Percentiles rank a stretch among this genome's conserved stretches.
phyloP scores from a whole-genome alignment of 2,797 vertebrate species.

The Orientallactaga sibirica region DNA sequence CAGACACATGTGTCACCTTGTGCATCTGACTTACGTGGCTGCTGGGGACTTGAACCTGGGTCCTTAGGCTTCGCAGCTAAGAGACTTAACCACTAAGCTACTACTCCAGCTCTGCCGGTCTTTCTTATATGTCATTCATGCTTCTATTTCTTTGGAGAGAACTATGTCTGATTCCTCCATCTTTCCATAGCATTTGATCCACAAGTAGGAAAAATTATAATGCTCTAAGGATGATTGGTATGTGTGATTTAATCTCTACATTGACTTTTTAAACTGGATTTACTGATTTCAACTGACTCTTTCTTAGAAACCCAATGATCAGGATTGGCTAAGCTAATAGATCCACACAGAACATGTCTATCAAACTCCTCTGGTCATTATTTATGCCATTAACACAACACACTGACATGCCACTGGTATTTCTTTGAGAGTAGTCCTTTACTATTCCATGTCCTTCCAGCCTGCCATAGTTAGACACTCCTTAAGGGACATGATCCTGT shows the following conservation, averaged over 20 bases:
- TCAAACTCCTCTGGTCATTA: not conserved
- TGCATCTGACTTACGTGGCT: too few species aligned
- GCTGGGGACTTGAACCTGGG: too few species aligned
- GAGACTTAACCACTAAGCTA: too few species aligned
- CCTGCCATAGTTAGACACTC: not conserved
- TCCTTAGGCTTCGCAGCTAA: too few species aligned
- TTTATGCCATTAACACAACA: not conserved
- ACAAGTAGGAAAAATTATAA: slow-evolving; percentile 1
- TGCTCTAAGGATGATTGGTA: not conserved
- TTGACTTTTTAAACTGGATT: slow-evolving; percentile 8
- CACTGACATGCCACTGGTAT: not conserved
- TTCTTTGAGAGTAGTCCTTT: not conserved
- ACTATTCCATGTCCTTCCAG: not conserved
- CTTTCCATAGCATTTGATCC: not conserved
- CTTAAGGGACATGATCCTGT: not conserved
- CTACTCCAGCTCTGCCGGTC: too few species aligned
- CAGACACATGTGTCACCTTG: too few species aligned
- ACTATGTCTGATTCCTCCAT: not conserved
- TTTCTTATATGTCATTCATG: not conserved
- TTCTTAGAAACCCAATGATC: not conserved
- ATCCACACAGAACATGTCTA: not conserved
- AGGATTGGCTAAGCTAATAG: not conserved
- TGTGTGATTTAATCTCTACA: slow-evolving; percentile 7
- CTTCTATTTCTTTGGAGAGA: slow-evolving; percentile 11
- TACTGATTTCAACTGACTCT: not conserved